phyloP scores from a whole-genome alignment of 1,140 invertebrate species.

The Eupristina koningsbergeri region DNA sequence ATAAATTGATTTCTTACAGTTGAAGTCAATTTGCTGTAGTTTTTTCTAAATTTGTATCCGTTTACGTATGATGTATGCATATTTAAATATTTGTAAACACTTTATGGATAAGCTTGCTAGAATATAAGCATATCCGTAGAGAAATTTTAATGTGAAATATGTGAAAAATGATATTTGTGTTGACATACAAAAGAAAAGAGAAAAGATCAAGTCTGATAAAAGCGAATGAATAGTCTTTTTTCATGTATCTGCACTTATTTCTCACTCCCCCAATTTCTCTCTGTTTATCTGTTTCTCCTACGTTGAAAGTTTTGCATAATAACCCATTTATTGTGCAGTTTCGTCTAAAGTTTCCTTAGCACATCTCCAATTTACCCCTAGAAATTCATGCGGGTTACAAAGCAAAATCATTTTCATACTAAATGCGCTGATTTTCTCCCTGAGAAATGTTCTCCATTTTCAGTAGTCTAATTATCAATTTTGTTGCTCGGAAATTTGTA shows the following conservation, averaged over 20 bases:
- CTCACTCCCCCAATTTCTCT: not conserved
- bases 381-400: not conserved
- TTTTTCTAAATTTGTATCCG: not conserved
- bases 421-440: not conserved
- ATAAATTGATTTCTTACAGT: not conserved
- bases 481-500: not conserved
- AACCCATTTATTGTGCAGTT: conserved; percentile 4
- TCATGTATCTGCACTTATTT: not conserved
- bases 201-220: not conserved
- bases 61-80: too few species aligned
- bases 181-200: not conserved
- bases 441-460: not conserved
- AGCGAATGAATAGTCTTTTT: not conserved
- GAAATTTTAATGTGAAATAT: not conserved
- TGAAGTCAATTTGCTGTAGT: not conserved
- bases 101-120: too few species aligned
- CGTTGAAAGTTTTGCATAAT: conserved; percentile 5
- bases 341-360: not conserved
- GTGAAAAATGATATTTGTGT: not conserved
- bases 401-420: conserved; percentile 31
- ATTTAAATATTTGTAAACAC: too few species aligned
- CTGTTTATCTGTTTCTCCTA: not conserved
- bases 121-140: not conserved
- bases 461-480: conserved; percentile 9
- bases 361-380: not conserved